Percentiles rank a stretch among this genome's conserved stretches.
These are phyloP conservation scores for Mionectes olivaceus DNA, from an alignment of 2,797 vertebrate genomes.

Conservation along the genomic window DNA sequence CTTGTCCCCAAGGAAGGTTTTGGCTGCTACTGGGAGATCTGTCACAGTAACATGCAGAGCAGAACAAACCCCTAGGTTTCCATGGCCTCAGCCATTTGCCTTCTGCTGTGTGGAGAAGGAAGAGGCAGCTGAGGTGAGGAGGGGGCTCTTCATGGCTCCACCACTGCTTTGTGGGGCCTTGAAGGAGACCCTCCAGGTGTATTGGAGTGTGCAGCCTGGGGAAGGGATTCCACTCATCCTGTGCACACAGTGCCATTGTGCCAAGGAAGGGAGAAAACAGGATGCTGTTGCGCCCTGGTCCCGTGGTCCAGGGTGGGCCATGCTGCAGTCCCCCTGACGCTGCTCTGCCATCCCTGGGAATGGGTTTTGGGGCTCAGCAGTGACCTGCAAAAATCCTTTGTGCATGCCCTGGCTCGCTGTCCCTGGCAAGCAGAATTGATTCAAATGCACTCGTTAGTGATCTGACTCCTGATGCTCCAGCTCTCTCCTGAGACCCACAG, in stretches of 20 bases:
- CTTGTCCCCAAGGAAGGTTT: neutral
- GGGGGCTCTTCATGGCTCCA: neutral
- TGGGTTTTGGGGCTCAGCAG: neutral
- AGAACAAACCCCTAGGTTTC: neutral
- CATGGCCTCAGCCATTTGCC: neutral
- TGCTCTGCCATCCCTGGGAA: neutral
- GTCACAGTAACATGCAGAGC: neutral
- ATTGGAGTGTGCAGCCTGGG: neutral
- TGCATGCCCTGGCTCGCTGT: neutral
- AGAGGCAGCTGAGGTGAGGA: neutral
- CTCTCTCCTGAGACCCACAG: neutral
- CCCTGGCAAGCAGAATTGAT: neutral
- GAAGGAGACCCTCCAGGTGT: neutral
- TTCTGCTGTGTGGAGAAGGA: accelerated
- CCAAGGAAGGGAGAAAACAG: neutral
- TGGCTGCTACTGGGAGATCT: neutral
- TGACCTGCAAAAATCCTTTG: constrained; percentile 13
- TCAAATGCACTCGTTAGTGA: neutral
- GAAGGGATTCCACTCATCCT: neutral
- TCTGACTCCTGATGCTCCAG: neutral
- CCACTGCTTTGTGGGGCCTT: neutral
- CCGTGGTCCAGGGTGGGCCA: neutral
- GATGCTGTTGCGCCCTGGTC: neutral
- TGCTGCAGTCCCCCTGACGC: accelerated
- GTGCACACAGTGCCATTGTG: neutral